These are phyloP conservation scores for Antechinus flavipes DNA, from an alignment of 2,113 vertebrate genomes.

Conservation along the genomic window DNA sequence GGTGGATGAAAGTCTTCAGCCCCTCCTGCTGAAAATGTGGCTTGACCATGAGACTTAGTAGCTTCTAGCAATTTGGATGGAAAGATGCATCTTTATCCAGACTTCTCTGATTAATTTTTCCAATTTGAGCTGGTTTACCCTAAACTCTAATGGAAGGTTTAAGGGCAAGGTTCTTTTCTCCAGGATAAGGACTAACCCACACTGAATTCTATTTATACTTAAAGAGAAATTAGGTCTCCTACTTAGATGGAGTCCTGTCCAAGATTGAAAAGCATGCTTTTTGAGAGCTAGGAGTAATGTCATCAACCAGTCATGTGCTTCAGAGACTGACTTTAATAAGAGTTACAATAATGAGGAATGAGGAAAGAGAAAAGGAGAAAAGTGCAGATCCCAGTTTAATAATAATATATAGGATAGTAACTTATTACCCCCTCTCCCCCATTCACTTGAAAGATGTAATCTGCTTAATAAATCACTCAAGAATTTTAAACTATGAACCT, in stretches of 20 bases:
- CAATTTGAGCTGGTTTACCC: too few relatives aligned
- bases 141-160: neutral
- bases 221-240: neutral
- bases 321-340: neutral
- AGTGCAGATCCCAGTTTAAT: neutral
- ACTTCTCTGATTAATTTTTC: too few relatives aligned
- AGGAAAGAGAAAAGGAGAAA: neutral
- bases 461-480: neutral
- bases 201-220: neutral
- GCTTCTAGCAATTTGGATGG: neutral
- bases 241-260: neutral
- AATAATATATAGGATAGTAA: neutral
- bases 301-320: neutral
- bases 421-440: neutral
- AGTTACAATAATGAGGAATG: neutral
- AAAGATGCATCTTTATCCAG: too few relatives aligned
- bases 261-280: neutral
- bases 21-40: too few relatives aligned
- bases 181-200: neutral
- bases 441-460: neutral
- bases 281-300: neutral
- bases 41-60: neutral
- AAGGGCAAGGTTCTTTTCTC: neutral
- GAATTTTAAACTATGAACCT: neutral
- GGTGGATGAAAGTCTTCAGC: too few relatives aligned